Evolutionary conservation across 2,888 invertebrate genomes (phyloP).

Genomic region (Folsomia manolachei): DNA sequence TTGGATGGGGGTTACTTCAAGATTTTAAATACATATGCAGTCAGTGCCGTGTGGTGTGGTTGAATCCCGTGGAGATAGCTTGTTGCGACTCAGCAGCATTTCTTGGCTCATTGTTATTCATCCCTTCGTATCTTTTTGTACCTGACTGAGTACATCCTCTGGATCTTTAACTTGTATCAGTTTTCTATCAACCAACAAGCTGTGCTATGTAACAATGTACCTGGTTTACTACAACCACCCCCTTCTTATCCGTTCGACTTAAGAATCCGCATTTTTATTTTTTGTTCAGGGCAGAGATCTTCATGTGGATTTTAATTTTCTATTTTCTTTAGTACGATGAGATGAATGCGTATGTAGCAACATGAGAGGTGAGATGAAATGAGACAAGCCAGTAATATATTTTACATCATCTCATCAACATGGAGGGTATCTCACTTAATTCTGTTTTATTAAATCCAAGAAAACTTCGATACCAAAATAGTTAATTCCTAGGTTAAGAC

Average conservation of each 20-base stretch:
- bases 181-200: neutral
- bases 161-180: too few species aligned
- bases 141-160: too few species aligned
- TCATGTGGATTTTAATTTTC: neutral
- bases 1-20: neutral
- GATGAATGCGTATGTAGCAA: neutral
- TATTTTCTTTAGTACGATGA: neutral
- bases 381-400: too few species aligned
- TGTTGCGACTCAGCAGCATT: neutral
- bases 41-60: neutral
- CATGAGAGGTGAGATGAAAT: too few species aligned
- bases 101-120: constrained; percentile 6
- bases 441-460: too few species aligned
- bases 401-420: too few species aligned
- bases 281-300: neutral
- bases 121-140: too few species aligned
- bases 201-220: neutral
- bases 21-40: neutral
- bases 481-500: too few species aligned
- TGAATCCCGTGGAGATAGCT: neutral
- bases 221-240: neutral
- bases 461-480: too few species aligned
- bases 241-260: neutral
- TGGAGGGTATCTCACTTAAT: too few species aligned
- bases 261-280: neutral